phyloP scores from a whole-genome alignment of 2,113 vertebrate genomes.

The Melanostigma gelatinosum region DNA sequence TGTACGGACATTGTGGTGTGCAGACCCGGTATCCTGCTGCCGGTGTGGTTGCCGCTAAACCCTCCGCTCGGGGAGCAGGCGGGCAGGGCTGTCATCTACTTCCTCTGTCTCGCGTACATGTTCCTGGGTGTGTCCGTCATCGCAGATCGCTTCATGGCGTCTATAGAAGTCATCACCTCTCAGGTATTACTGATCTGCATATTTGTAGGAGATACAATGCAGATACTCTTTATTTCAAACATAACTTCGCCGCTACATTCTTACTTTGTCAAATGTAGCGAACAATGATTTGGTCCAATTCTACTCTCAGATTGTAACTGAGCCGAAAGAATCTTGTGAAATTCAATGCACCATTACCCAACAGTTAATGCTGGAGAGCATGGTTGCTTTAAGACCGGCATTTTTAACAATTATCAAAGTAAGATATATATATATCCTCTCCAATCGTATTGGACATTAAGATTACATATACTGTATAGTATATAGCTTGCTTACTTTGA shows the following conservation, averaged over 20 bases:
- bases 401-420: too few relatives aligned
- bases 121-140: slow-evolving; percentile 97
- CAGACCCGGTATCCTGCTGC: slow-evolving; percentile 88
- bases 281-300: not conserved
- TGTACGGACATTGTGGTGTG: slow-evolving; percentile 84
- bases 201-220: not conserved
- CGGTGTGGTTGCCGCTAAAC: slow-evolving; percentile 90
- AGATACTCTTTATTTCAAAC: not conserved
- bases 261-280: not conserved
- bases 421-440: too few relatives aligned
- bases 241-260: not conserved
- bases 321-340: not conserved
- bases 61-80: slow-evolving; percentile 88
- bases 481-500: not conserved
- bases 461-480: not conserved
- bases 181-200: slow-evolving; percentile 81
- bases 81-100: slow-evolving; percentile 90
- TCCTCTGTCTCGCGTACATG: slow-evolving; percentile 92
- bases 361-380: not conserved
- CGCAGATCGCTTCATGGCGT: slow-evolving; percentile 97
- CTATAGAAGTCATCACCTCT: slow-evolving; percentile 97
- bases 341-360: not conserved
- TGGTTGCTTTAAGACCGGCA: too few relatives aligned
- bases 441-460: not conserved
- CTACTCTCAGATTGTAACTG: not conserved